Conservation (phyloP, 2,888 invertebrate genomes). For the Hydropsyche betteni region DNA sequence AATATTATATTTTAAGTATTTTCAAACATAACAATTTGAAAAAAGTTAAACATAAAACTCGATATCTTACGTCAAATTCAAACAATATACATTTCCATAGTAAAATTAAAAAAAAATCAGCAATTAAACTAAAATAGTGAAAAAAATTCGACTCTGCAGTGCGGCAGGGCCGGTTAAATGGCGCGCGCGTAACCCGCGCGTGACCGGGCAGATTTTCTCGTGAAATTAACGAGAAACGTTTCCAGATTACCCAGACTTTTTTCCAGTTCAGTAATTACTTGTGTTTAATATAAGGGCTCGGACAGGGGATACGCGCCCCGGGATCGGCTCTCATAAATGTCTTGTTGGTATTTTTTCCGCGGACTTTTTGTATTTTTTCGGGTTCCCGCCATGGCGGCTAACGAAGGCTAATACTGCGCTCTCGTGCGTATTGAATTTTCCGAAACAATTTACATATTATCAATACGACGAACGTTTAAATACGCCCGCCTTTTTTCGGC, state of each 20-base stretch:
- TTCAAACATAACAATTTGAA: no score
- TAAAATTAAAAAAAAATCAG: no score
- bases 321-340: slow-evolving; percentile 41
- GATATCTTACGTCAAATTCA: no score
- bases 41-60: no score
- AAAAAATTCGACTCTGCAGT: slow-evolving; percentile 29
- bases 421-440: slow-evolving; percentile 34
- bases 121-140: not conserved
- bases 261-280: slow-evolving; percentile 50
- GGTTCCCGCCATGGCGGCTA: slow-evolving; percentile 1
- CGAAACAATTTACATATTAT: slow-evolving; percentile 31
- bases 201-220: slow-evolving; percentile 52
- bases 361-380: not conserved
- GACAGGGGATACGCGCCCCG: slow-evolving; percentile 22
- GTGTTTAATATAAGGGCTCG: slow-evolving; percentile 39
- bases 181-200: slow-evolving; percentile 50
- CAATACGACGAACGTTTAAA: slow-evolving; percentile 26
- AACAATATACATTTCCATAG: no score
- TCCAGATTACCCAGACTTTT: slow-evolving; percentile 51
- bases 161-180: slow-evolving; percentile 50
- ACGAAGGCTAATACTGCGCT: slow-evolving; percentile 40
- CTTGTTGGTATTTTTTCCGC: slow-evolving; percentile 42
- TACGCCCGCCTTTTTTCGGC: not conserved
- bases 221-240: slow-evolving; percentile 51
- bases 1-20: no score